These are phyloP conservation scores for Sturmia bella DNA, from an alignment of 2,888 invertebrate genomes.

Conservation along the genomic window DNA sequence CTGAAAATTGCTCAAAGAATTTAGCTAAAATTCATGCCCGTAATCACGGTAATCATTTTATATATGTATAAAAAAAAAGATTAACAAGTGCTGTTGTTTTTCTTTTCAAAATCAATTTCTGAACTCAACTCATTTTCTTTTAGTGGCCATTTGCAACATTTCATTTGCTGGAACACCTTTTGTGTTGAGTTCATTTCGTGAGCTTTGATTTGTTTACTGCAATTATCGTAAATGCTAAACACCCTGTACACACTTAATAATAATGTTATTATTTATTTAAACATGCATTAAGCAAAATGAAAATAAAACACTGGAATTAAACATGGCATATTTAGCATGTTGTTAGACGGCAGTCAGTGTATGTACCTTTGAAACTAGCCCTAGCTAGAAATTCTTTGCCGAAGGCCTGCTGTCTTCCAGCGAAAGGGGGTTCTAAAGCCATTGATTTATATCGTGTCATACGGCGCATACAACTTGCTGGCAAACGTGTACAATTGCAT, in stretches of 20 bases:
- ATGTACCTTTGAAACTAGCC: conserved; percentile 30
- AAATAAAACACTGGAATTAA: conserved; percentile 10
- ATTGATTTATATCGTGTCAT: conserved; percentile 67
- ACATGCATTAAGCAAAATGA: conserved; percentile 24
- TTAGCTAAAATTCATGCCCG: too few relatives aligned
- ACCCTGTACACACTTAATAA: conserved; percentile 41
- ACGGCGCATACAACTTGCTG: conserved; percentile 22
- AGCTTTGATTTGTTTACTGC: conserved; percentile 47
- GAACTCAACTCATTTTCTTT: too few relatives aligned
- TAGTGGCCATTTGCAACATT: too few relatives aligned
- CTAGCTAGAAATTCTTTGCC: conserved; percentile 25
- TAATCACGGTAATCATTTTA: too few relatives aligned
- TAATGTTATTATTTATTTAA: conserved; percentile 45
- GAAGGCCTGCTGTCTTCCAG: conserved; percentile 29
- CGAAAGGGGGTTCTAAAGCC: conserved; percentile 34
- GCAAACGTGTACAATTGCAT: conserved; percentile 12
- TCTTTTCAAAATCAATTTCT: too few relatives aligned
- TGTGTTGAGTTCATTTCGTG: neutral
- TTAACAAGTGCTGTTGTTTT: too few relatives aligned
- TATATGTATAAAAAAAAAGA: too few relatives aligned
- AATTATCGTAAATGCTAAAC: conserved; percentile 25
- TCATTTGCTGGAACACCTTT: neutral
- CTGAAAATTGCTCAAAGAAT: too few relatives aligned
- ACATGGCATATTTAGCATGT: conserved; percentile 12
- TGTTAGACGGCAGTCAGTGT: neutral